phyloP scores from a whole-genome alignment of 2,888 invertebrate genomes.

The Dynastes hyllus region DNA sequence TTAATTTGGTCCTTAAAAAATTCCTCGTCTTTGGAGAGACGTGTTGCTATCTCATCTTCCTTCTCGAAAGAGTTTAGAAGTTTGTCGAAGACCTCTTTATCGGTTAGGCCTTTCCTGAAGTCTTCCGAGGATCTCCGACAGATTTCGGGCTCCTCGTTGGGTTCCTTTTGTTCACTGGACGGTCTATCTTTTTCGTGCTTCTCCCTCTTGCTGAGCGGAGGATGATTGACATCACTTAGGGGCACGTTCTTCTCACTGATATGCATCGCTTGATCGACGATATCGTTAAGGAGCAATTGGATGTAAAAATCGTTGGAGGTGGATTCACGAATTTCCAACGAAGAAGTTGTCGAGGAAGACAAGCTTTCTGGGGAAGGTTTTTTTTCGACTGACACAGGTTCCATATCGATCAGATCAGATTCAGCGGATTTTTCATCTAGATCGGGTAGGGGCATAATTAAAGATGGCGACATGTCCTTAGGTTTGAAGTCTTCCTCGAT shows the following conservation, averaged over 20 bases:
- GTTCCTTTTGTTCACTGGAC: not conserved
- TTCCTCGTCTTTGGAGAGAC: conserved; percentile 59
- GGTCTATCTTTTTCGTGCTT: not conserved
- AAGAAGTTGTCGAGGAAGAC: not conserved
- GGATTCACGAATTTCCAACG: not conserved
- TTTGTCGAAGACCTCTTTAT: conserved; percentile 61
- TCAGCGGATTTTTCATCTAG: not conserved
- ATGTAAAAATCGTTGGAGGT: not conserved
- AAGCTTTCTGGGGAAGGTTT: not conserved
- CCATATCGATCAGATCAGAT: too few relatives aligned
- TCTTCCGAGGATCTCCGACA: conserved; percentile 44
- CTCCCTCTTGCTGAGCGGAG: not conserved
- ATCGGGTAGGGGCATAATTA: not conserved
- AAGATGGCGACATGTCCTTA: not conserved
- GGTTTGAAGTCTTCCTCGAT: too few relatives aligned
- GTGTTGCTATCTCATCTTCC: conserved; percentile 57
- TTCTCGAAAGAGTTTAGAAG: conserved; percentile 60
- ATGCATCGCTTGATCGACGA: conserved; percentile 7
- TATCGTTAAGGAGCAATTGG: not conserved
- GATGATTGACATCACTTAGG: not conserved
- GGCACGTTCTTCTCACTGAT: not conserved
- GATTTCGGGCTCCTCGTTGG: conserved; percentile 3
- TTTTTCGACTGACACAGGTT: not conserved
- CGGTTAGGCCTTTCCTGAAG: conserved; percentile 55
- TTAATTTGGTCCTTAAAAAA: conserved; percentile 57